Base-by-base conservation (phyloP, 2,113 vertebrate genomes). In the Osmerus mordax region DNA sequence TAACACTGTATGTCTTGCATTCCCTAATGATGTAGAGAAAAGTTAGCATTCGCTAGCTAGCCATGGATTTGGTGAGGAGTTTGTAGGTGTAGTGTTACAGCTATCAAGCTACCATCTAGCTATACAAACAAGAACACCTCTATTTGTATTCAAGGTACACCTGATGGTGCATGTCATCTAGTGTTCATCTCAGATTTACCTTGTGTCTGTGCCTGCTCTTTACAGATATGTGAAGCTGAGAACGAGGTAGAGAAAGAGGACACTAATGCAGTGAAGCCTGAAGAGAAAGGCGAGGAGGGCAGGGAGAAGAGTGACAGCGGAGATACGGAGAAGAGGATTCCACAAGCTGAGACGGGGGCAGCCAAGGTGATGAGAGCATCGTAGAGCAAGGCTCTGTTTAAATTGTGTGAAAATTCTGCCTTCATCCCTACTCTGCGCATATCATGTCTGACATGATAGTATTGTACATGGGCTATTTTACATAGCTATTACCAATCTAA, bases 221-320 rank as follows among this genome's bases (percentile, higher is more conserved):
- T 69, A 60, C 63, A 94, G 93, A 93, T 93, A 3, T 77, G 89
- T 55, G 91, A 91, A 68, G 79, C 74, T 56, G 90, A 91, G 67
- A 84, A 65, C 1, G 91, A 92, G n/a, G 64, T 65, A 52, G 90
- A 88, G 70, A 86, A 79, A 72, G 15, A 93, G 67, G 91, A 89
- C 47, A 65, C 32, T 13, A n/a, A 1, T 14, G n/a, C 3, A 0
- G 84, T 79, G 7, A 83, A 87, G 23, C 77, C 84, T 1, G 23
- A 82, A 69, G 64, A 3, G 51, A 78, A 73, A 4, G 62, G 59
- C 1, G 54, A 53, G 32, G 72, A 69, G 66, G 68, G 0, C 13
- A 32, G 28, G 0, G 59, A 71, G 61, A 79, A 86, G 54, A 67
- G 55, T 60, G 56, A 78, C 4, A n/a, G 28, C 0, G 25, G 53